Conservation (phyloP, 2,797 vertebrate species). For the Chiroxiphia lanceolata region DNA sequence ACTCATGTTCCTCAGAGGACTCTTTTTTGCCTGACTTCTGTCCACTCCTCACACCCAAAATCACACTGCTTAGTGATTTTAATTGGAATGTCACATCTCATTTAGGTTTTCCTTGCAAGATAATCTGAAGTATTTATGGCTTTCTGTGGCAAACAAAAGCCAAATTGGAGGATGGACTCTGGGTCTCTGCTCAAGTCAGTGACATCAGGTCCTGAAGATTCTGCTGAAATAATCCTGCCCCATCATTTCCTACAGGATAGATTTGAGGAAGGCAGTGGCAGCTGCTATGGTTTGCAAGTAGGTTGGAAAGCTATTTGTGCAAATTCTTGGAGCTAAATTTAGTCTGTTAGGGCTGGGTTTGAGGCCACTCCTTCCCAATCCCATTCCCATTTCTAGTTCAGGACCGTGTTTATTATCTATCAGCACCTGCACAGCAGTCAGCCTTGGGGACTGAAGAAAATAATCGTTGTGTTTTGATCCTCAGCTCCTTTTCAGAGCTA, state of each 20-base stretch:
- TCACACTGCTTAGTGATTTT: not conserved
- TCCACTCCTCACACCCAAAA: not conserved
- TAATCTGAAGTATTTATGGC: not conserved
- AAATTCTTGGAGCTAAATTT: not conserved
- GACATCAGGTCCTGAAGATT: not conserved
- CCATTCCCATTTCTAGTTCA: not conserved
- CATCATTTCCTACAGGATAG: not conserved
- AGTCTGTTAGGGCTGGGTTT: not conserved
- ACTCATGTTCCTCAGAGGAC: rapidly evolving
- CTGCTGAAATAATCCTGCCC: not conserved
- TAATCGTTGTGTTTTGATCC: slow-evolving; percentile 8
- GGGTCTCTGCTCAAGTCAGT: not conserved
- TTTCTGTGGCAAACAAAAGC: not conserved
- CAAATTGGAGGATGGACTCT: not conserved
- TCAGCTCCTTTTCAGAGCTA: slow-evolving; percentile 7
- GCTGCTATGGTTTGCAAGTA: not conserved
- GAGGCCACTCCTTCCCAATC: not conserved
- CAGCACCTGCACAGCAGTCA: not conserved
- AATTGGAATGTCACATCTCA: not conserved
- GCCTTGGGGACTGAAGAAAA: not conserved
- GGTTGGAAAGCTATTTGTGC: not conserved
- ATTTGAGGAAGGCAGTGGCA: not conserved
- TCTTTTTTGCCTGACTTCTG: not conserved
- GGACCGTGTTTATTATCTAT: not conserved
- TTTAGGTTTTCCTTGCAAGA: not conserved